A percentile compares a stretch with the other conserved stretches of the same genome.
phyloP scores from a whole-genome alignment of 2,888 invertebrate species.

The Chrysolina haemoptera region DNA sequence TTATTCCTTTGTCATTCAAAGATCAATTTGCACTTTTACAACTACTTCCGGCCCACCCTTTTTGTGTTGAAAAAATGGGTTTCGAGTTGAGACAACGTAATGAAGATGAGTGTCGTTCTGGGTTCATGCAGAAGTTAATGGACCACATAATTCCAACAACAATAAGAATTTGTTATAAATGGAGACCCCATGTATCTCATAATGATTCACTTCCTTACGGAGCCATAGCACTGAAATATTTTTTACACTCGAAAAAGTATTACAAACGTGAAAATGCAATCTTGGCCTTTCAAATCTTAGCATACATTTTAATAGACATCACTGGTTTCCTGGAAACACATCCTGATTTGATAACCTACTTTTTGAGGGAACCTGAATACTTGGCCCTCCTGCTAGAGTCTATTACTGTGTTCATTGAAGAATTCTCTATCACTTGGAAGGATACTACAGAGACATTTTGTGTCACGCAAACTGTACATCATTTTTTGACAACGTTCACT shows the following conservation, averaged over 20 bases:
- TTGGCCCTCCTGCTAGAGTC: constrained; percentile 77
- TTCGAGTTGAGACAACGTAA: constrained; percentile 53
- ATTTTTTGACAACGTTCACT: constrained; percentile 72
- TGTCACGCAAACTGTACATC: constrained; percentile 73
- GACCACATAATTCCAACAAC: constrained; percentile 78
- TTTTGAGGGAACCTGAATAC: constrained; percentile 67
- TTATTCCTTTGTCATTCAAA: constrained; percentile 65
- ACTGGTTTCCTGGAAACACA: constrained; percentile 58
- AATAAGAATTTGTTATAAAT: constrained; percentile 67
- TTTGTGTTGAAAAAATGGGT: constrained; percentile 37
- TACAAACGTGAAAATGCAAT: constrained; percentile 76
- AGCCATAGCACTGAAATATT: constrained; percentile 73
- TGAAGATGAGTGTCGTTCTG: constrained; percentile 72
- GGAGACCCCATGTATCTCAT: constrained; percentile 66
- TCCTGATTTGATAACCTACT: constrained; percentile 51
- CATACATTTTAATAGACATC: constrained; percentile 76
- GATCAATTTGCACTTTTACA: constrained; percentile 77
- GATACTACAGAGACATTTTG: constrained; percentile 84
- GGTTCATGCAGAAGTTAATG: constrained; percentile 75
- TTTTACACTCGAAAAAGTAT: constrained; percentile 74
- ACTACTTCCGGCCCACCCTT: constrained; percentile 74
- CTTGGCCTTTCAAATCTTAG: constrained; percentile 76
- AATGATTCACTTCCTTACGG: constrained; percentile 69
- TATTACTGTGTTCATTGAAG: constrained; percentile 76
- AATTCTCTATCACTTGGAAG: constrained; percentile 83